These are phyloP conservation scores for Lagopus leucura DNA, from an alignment of 2,113 vertebrate genomes.

Conservation along the genomic window DNA sequence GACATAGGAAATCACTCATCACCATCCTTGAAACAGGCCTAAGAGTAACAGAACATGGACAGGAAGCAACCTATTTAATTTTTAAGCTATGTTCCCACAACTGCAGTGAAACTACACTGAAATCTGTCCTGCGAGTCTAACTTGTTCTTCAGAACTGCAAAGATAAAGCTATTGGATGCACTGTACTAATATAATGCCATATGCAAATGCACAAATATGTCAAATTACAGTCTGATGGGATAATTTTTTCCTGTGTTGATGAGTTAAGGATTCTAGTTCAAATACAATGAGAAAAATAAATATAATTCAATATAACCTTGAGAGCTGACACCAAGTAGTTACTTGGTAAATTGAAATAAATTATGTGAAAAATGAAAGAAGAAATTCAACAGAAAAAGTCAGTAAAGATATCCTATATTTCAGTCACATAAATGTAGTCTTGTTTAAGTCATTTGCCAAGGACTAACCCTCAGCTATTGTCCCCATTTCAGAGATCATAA, in stretches of 20 bases:
- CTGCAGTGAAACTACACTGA: not conserved
- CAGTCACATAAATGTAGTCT: not conserved
- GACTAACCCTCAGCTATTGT: not conserved
- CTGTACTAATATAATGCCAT: not conserved
- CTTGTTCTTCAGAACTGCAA: not conserved
- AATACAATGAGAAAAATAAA: conserved; percentile 27
- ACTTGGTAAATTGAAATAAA: conserved; percentile 28
- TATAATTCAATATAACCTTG: not conserved
- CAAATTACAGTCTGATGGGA: not conserved
- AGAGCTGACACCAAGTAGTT: not conserved
- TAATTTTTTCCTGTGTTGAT: not conserved
- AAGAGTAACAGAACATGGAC: not conserved
- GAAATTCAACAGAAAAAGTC: not conserved
- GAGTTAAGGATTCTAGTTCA: not conserved
- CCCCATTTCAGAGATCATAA: conserved; percentile 3
- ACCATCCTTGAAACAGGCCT: not conserved
- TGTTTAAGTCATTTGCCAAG: conserved; percentile 8
- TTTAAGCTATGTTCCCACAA: not conserved
- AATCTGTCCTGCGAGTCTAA: not conserved
- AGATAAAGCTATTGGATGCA: not conserved
- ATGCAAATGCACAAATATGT: not conserved
- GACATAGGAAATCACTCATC: not conserved
- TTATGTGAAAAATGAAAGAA: conserved; percentile 6
- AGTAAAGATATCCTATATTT: not conserved
- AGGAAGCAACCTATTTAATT: not conserved